Percentiles rank a stretch among this genome's conserved stretches.
phyloP scores from a whole-genome alignment of 2,113 vertebrate genomes.

The Origma solitaria region DNA sequence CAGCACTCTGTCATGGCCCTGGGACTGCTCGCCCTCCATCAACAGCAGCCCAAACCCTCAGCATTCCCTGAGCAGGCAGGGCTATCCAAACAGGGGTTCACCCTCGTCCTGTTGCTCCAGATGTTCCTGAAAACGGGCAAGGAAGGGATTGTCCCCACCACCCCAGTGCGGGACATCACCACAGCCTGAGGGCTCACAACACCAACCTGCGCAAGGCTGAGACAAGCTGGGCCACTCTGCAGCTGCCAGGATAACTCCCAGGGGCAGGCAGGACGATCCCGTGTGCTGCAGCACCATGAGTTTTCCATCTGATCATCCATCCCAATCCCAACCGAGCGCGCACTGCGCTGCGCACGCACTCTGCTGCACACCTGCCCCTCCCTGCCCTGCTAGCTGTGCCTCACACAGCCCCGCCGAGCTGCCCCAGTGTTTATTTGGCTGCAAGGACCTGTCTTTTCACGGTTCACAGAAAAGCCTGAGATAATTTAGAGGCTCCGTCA shows the following conservation, averaged over 20 bases:
- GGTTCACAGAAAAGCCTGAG: slow-evolving; percentile 10
- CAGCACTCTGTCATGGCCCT: accelerated
- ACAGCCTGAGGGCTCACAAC: background rate
- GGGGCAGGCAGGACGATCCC: accelerated
- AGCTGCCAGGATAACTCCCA: background rate
- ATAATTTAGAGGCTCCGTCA: slow-evolving; percentile 17
- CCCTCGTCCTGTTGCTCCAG: accelerated
- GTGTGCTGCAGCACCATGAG: accelerated
- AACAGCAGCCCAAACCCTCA: background rate
- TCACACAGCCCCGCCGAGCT: background rate
- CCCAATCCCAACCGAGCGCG: background rate
- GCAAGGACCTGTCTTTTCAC: slow-evolving; percentile 21
- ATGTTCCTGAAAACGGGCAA: accelerated
- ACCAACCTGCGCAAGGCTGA: background rate
- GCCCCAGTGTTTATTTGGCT: background rate
- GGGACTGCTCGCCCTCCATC: background rate
- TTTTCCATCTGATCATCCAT: background rate
- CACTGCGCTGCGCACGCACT: background rate
- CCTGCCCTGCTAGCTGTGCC: background rate
- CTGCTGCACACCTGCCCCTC: background rate
- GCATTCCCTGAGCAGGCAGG: accelerated
- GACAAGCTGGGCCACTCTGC: accelerated
- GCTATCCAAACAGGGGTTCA: background rate
- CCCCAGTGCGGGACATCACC: accelerated
- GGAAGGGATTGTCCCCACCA: background rate